Conservation (phyloP, 92 coral and sea anemone species). For the Porites rus region DNA sequence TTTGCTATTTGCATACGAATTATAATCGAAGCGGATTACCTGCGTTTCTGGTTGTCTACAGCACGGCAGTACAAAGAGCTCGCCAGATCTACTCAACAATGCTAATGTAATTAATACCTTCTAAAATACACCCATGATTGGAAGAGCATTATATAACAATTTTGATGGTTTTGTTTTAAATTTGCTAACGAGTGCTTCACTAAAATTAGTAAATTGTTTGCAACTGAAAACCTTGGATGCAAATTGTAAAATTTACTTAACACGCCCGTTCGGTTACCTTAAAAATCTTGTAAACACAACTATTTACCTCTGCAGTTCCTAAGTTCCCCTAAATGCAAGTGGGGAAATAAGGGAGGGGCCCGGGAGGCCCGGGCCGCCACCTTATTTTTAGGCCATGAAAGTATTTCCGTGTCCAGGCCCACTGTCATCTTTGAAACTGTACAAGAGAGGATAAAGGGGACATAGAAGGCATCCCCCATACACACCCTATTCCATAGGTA, state of each 20-base stretch:
- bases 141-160: neutral
- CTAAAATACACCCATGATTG: constrained; percentile 9
- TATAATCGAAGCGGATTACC: neutral
- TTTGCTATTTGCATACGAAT: constrained; percentile 21
- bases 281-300: neutral
- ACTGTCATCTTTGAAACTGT: too few species aligned
- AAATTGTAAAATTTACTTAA: neutral
- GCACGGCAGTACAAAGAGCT: neutral
- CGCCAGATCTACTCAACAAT: neutral
- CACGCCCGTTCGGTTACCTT: too few species aligned
- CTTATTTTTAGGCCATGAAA: too few species aligned
- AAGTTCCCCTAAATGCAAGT: too few species aligned
- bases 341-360: too few species aligned
- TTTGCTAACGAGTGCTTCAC: constrained; percentile 23
- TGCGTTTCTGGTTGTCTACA: neutral
- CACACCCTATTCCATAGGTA: too few species aligned
- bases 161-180: neutral
- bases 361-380: too few species aligned
- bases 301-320: neutral
- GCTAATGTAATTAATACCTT: constrained; percentile 37
- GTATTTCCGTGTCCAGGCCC: too few species aligned
- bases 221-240: neutral
- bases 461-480: too few species aligned
- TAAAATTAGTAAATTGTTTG: neutral
- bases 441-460: too few species aligned